Evolutionary conservation across 2,888 invertebrate species (phyloP).

Genomic region (Cantharis rustica): DNA sequence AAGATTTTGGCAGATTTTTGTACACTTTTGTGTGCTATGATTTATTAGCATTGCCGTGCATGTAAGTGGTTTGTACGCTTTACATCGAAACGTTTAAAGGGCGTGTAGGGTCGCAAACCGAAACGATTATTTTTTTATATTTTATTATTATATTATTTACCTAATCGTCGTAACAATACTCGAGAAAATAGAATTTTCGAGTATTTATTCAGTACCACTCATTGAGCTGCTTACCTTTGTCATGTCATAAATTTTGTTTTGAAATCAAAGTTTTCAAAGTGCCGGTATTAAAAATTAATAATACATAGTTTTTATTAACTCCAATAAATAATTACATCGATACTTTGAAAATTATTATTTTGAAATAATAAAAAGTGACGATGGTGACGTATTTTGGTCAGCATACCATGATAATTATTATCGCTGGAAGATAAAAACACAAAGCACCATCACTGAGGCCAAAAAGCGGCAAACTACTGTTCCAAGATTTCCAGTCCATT

Average conservation of each 20-base stretch:
- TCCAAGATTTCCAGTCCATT: no score
- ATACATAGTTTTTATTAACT: background rate
- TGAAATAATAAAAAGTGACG: no score
- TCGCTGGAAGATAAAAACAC: no score
- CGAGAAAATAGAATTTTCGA: background rate
- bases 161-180: background rate
- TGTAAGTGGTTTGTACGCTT: constrained; percentile 6
- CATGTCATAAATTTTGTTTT: background rate
- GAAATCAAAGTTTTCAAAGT: background rate
- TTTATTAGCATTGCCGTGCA: constrained; percentile 12
- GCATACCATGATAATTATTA: no score
- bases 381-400: no score
- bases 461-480: no score
- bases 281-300: background rate
- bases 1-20: constrained; percentile 24
- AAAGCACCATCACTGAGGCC: no score
- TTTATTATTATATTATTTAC: background rate
- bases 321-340: background rate
- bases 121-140: background rate
- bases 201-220: background rate
- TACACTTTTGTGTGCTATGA: constrained; percentile 12
- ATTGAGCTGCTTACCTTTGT: background rate
- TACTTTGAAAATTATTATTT: background rate
- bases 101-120: constrained; percentile 13
- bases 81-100: constrained; percentile 1